These are phyloP conservation scores for Lepeophtheirus nordmannii DNA, from an alignment of 2,888 invertebrate species.

Conservation along the genomic window DNA sequence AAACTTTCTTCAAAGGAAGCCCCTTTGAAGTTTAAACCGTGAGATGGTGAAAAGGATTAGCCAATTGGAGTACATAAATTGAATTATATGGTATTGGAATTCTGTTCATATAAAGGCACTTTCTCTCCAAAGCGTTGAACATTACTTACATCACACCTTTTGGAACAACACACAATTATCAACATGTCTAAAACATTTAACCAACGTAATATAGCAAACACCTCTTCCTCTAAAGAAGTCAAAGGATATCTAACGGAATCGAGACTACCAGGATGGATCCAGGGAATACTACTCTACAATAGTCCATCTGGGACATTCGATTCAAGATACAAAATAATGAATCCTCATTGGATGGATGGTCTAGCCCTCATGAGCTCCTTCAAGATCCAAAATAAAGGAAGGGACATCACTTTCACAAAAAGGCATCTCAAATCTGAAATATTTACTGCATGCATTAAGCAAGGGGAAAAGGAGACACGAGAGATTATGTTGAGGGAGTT, in stretches of 20 bases:
- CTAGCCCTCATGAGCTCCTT: slow-evolving; percentile 38
- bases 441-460: slow-evolving; percentile 30
- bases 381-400: slow-evolving; percentile 33
- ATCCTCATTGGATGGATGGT: slow-evolving; percentile 39
- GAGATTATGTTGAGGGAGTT: too few species aligned
- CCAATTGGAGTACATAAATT: too few species aligned
- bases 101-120: too few species aligned
- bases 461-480: too few species aligned
- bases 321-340: slow-evolving; percentile 31
- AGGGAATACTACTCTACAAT: slow-evolving; percentile 35
- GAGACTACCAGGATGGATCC: slow-evolving; percentile 36
- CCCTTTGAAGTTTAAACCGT: too few species aligned
- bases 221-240: background rate
- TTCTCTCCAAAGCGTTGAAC: too few species aligned
- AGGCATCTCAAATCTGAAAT: slow-evolving; percentile 37
- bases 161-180: too few species aligned
- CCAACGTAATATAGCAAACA: background rate
- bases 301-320: slow-evolving; percentile 39
- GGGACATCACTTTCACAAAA: slow-evolving; percentile 33
- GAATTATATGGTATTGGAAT: too few species aligned
- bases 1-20: too few species aligned
- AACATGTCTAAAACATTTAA: too few species aligned
- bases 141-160: too few species aligned
- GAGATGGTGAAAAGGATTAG: too few species aligned
- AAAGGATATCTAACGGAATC: background rate